Conservation (phyloP, 2,888 invertebrate species). For the Tenthredo livida region DNA sequence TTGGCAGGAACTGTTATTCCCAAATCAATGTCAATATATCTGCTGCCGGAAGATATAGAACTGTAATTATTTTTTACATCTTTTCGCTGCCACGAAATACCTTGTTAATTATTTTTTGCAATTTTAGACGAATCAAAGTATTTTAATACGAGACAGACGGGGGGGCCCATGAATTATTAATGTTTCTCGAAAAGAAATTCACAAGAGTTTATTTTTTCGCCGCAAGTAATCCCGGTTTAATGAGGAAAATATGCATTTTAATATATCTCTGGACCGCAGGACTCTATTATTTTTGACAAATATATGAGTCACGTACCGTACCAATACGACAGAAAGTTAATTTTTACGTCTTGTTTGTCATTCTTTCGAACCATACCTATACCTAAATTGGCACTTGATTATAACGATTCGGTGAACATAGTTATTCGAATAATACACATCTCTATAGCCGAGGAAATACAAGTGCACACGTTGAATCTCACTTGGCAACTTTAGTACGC, state of each 20-base stretch:
- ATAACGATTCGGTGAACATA: not conserved
- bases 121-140: constrained; percentile 24
- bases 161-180: constrained; percentile 11
- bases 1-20: not conserved
- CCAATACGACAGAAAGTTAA: not conserved
- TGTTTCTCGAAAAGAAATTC: not conserved
- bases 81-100: not conserved
- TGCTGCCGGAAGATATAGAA: not conserved
- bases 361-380: not conserved
- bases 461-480: not conserved
- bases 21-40: constrained; percentile 28
- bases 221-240: constrained; percentile 2
- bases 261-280: not conserved
- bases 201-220: constrained; percentile 13
- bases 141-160: not conserved
- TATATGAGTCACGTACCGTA: not conserved
- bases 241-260: constrained; percentile 20
- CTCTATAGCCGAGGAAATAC: not conserved
- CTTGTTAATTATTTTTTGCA: constrained; percentile 17
- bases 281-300: constrained; percentile 6
- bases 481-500: constrained; percentile 22
- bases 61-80: constrained; percentile 19
- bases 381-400: not conserved
- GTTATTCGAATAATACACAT: not conserved
- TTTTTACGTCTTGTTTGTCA: not conserved